Base-by-base conservation (phyloP, 2,797 vertebrate genomes). In the Selene dorsalis region DNA sequence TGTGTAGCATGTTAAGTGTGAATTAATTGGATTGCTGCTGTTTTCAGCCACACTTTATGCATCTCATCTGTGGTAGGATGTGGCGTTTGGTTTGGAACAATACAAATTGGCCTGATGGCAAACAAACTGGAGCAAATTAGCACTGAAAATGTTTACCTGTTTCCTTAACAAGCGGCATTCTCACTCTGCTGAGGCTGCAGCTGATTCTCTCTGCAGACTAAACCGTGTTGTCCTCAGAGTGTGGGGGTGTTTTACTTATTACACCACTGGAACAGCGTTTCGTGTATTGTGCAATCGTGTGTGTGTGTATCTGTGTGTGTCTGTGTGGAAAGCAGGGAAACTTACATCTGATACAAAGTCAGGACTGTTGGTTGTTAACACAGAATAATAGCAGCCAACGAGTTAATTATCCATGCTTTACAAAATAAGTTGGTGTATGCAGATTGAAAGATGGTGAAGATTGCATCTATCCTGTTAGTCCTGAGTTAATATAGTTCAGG, bases 41-140 rank as follows among this genome's bases (percentile, higher is more conserved):
- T 86, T 88, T 87, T 81, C 87, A 90, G 85, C 80, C 81, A 86
- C 88, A 91, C 90, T 89, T 90, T 90, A 84, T 84, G 75, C 87
- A 87, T 88, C 90, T 93, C 88, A 88, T 92, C 90, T 91, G 87
- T 66, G 75, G 56, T 43, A 57, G 69, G 80, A 74, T 76, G 56
- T 75, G 82, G 79, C 71, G 80, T 91, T 85, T 80, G 73, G 68
- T 77, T 89, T 83, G 86, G 77, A 74, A 84, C 84, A 76, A 84
- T 64, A 88, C 84, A 92, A 93, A 93, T 92, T 90, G 91, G 89
- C 88, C 91, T 91, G 87, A 87, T 82, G 65, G 84, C 77, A 90
- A 90, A 89, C 91, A 94, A 92, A 88, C 86, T 83, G 85, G 65
- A 73, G 87, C 86, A 89, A 91, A 93, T 93, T 84, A 93, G 82